These are phyloP conservation scores for Phocoena sinus DNA, from an alignment of 2,113 vertebrate genomes.

Conservation along the genomic window DNA sequence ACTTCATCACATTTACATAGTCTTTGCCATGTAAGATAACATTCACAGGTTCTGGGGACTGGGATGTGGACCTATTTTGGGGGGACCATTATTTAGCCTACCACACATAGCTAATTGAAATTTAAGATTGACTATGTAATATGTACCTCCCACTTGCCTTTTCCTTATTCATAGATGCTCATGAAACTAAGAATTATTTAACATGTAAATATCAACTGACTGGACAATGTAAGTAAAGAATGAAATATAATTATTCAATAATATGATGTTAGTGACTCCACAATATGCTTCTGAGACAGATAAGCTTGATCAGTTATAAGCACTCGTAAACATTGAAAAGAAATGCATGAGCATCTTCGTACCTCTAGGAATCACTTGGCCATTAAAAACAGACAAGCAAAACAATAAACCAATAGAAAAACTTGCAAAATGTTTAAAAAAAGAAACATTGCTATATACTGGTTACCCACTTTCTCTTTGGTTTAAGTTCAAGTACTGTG, in stretches of 20 bases:
- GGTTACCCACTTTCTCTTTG: background rate
- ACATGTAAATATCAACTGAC: background rate
- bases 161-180: slow-evolving; percentile 15
- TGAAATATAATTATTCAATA: slow-evolving; percentile 36
- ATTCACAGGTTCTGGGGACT: background rate
- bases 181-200: slow-evolving; percentile 1
- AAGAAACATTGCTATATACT: slow-evolving; percentile 7
- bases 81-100: background rate
- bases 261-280: background rate
- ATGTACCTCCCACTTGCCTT: background rate
- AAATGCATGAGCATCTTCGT: background rate
- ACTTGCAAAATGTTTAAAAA: slow-evolving; percentile 13
- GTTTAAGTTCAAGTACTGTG: slow-evolving; percentile 25
- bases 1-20: background rate
- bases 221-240: background rate
- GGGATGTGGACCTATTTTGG: background rate
- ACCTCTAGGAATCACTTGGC: slow-evolving; percentile 34
- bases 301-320: slow-evolving; percentile 21
- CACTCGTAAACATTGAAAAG: slow-evolving; percentile 36
- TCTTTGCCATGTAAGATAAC: background rate
- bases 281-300: slow-evolving; percentile 20
- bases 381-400: background rate
- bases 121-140: background rate
- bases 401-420: slow-evolving; percentile 29
- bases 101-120: background rate